Conservation (phyloP, 2,888 invertebrate species). For the Dorcus hopei region DNA sequence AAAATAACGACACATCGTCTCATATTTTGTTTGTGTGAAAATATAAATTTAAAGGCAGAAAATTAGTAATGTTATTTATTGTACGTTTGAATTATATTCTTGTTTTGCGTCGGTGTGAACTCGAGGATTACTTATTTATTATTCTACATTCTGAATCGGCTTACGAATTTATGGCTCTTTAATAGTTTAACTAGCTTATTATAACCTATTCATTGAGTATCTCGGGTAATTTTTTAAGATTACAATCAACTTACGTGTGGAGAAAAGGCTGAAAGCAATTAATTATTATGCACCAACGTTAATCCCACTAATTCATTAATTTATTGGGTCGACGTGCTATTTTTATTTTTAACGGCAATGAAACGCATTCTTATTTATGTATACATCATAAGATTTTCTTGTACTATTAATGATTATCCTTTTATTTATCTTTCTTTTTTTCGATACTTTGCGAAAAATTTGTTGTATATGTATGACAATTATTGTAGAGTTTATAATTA, state of each 20-base stretch:
- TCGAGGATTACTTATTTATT: slow-evolving; percentile 23
- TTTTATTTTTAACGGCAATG: no score
- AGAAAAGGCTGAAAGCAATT: slow-evolving; percentile 1
- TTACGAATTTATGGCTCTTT: slow-evolving; percentile 20
- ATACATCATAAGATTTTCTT: no score
- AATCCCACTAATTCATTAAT: no score
- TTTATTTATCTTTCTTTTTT: no score
- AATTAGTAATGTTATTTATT: slow-evolving; percentile 44
- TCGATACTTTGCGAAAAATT: no score
- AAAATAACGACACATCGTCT: slow-evolving; percentile 1
- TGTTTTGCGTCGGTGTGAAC: slow-evolving; percentile 34
- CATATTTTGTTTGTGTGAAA: slow-evolving; percentile 40
- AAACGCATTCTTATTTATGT: no score
- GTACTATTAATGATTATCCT: no score
- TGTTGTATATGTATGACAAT: no score
- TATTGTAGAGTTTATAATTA: no score
- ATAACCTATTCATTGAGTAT: not conserved
- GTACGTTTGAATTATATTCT: slow-evolving; percentile 32
- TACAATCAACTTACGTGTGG: slow-evolving; percentile 17
- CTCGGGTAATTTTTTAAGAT: slow-evolving; percentile 13
- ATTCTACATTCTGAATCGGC: slow-evolving; percentile 14
- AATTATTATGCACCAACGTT: no score
- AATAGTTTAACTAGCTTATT: slow-evolving; percentile 22
- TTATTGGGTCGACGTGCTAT: no score
- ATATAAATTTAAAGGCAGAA: slow-evolving; percentile 49